Percentiles rank a stretch among this genome's conserved stretches.
These are phyloP conservation scores for Cheumatopsyche charites DNA, from an alignment of 1,140 invertebrate genomes.

Conservation along the genomic window DNA sequence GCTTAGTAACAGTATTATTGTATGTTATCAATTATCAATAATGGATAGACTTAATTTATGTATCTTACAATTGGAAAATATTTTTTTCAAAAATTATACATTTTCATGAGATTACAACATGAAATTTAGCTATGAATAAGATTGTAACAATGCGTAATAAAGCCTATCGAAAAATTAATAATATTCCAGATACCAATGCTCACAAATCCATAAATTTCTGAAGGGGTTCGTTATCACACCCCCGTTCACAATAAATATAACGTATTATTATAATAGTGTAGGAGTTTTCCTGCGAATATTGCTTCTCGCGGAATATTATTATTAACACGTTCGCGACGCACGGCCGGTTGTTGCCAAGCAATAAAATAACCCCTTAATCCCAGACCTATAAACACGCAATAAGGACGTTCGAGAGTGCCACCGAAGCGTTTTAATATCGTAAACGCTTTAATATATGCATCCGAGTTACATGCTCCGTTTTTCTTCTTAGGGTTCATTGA, in stretches of 20 bases:
- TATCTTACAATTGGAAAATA: too few relatives aligned
- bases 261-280: constrained; percentile 2
- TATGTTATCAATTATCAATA: too few relatives aligned
- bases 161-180: too few relatives aligned
- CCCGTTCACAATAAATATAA: constrained; percentile 3
- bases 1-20: too few relatives aligned
- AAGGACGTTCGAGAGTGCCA: background rate
- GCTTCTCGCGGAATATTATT: constrained; percentile 16
- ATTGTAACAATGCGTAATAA: too few relatives aligned
- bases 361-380: constrained; percentile 28
- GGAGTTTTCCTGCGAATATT: constrained; percentile 21
- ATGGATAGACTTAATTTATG: too few relatives aligned
- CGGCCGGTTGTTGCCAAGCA: constrained; percentile 14
- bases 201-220: background rate
- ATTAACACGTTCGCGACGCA: background rate
- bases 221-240: constrained; percentile 8
- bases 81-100: too few relatives aligned
- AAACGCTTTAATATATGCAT: too few relatives aligned
- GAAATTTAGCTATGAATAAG: too few relatives aligned
- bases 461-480: background rate
- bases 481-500: background rate
- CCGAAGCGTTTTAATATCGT: background rate
- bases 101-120: too few relatives aligned
- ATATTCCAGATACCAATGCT: too few relatives aligned
- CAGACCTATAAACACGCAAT: constrained; percentile 18